Base-by-base conservation (phyloP, 2,888 invertebrate species). In the Baccha elongata region DNA sequence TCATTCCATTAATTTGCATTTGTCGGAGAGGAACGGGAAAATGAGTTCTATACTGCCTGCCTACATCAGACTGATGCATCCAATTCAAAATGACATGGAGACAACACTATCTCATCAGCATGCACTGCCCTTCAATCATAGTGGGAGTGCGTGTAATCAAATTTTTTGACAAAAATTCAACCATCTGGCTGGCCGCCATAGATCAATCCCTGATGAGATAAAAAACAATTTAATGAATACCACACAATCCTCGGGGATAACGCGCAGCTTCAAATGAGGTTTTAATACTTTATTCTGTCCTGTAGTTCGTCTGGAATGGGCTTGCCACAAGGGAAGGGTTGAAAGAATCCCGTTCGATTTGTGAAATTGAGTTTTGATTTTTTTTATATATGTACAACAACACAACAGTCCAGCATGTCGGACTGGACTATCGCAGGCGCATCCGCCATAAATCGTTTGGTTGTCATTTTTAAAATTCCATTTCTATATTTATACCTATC, bases 401-500 rank as follows among this genome's bases (percentile, higher is more conserved):
- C 67, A 40, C 65, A 35, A n/a, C n/a, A 48, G 68, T 68, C 53
- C 42, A 48, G 42, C 65, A 80, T 75, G 68, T 64, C 76, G 65
- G 64, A 40, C 32, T 60, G 52, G 74, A 35, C 46, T 65, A 81
- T 81, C 78, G 44, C 44, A 44, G 42, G 83, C 78, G 73, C 83
- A 83, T 83, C 83, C 81, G 81, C 81, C 78, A 83, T 83, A 83
- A 83, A 83, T 83, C 83, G 72, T 73, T 60, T 19, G 62, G 64
- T 58, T 83, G 78, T 83, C 83, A 83, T 78, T 83, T 83, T 83
- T 83, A 83, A 83, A 83, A 83, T 83, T 83, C 83, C 78, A 68
- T 72, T 83, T 76, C 81, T 81, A 67, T 46, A 64, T 76, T 67
- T 76, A n/a, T n/a, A 53, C 64, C 69, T 8, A 7, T 53, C 52